Evolutionary conservation across 2,888 invertebrate genomes (phyloP).

Genomic region (Euplexia lucipara): DNA sequence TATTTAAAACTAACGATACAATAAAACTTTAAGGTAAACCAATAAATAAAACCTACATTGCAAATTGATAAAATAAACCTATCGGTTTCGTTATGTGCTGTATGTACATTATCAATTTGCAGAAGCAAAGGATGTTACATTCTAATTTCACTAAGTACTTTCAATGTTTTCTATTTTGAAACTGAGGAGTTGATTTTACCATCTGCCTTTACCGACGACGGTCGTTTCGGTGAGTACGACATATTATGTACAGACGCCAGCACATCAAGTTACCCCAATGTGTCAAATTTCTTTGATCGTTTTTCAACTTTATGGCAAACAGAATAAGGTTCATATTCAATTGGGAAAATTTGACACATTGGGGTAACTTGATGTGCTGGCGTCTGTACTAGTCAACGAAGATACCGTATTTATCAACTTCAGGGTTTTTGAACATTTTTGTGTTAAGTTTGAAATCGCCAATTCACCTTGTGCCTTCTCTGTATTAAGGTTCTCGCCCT

Average conservation of each 20-base stretch:
- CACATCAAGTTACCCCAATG: no score
- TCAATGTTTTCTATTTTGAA: constrained; percentile 44
- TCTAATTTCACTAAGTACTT: constrained; percentile 51
- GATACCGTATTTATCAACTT: neutral
- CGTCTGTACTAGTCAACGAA: neutral
- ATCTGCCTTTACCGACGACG: constrained; percentile 11
- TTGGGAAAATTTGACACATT: no score
- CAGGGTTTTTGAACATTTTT: neutral
- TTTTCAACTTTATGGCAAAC: no score
- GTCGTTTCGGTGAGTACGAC: constrained; percentile 29
- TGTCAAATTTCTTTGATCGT: no score
- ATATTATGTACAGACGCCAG: no score
- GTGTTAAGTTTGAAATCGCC: no score
- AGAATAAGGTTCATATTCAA: no score
- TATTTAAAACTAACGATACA: constrained; percentile 22
- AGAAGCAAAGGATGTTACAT: constrained; percentile 34
- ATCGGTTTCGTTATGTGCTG: constrained; percentile 29
- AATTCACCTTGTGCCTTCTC: no score
- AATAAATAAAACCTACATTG: constrained; percentile 7
- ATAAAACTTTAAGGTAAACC: constrained; percentile 19
- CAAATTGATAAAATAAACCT: constrained; percentile 39
- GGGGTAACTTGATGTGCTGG: no score
- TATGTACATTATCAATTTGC: constrained; percentile 53
- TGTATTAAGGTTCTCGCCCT: no score
- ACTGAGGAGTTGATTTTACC: constrained; percentile 17